Conservation (phyloP, 2,888 invertebrate genomes). For the Maniola hyperantus region DNA sequence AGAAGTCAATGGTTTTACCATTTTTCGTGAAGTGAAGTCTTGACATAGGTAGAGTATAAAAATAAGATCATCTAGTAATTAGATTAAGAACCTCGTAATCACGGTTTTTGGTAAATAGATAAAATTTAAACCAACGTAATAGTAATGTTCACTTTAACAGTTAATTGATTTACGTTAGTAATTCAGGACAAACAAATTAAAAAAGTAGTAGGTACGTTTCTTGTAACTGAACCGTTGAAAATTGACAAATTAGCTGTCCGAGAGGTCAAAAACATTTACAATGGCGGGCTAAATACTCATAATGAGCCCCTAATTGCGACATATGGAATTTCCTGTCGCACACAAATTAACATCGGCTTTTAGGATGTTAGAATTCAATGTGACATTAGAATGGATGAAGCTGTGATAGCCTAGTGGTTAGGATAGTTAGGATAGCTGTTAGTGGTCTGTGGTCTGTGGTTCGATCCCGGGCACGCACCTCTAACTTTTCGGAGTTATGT, state of each 20-base stretch:
- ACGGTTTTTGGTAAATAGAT: background rate
- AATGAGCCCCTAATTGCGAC: slow-evolving; percentile 53
- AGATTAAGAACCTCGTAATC: no score
- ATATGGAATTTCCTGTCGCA: slow-evolving; percentile 44
- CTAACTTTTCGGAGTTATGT: no score
- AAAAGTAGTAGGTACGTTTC: background rate
- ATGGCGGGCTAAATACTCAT: slow-evolving; percentile 57
- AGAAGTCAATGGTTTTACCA: no score
- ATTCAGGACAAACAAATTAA: background rate
- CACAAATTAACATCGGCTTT: slow-evolving; percentile 34
- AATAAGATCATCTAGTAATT: no score
- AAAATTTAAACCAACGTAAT: background rate
- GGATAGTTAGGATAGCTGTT: no score
- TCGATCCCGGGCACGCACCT: no score
- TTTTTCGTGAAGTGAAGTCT: no score
- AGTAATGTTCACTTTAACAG: background rate
- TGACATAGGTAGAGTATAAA: no score
- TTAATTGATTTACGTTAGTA: background rate
- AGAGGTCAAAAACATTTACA: slow-evolving; percentile 56
- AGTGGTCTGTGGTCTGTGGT: no score
- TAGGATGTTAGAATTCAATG: slow-evolving; percentile 12
- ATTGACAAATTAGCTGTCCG: slow-evolving; percentile 49
- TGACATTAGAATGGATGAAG: background rate
- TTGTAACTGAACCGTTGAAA: slow-evolving; percentile 15
- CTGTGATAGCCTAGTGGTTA: no score